Percentiles rank a stretch among this genome's conserved stretches.
These are phyloP conservation scores for Sceloporus undulatus DNA, from an alignment of 2,113 vertebrate species.

Conservation along the genomic window DNA sequence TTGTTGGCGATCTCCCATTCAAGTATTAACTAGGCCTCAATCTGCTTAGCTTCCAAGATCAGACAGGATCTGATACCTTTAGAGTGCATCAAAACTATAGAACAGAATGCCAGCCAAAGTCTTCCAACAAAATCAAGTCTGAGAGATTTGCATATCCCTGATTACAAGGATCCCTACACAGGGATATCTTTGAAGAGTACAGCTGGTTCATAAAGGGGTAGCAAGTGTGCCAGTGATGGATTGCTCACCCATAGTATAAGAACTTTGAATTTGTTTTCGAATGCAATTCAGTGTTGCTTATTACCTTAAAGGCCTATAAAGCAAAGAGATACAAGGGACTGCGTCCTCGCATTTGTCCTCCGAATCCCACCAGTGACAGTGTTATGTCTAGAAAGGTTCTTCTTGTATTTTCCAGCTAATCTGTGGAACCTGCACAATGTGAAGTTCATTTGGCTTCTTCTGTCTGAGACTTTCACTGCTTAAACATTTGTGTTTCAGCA, in stretches of 20 bases:
- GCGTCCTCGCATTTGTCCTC: not conserved
- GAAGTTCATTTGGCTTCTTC: not conserved
- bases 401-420: not conserved
- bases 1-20: too few species aligned
- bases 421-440: not conserved
- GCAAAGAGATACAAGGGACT: not conserved
- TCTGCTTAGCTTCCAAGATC: too few species aligned
- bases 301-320: not conserved
- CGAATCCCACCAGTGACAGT: too few species aligned
- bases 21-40: too few species aligned
- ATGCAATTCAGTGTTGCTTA: not conserved
- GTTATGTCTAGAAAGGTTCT: not conserved
- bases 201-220: not conserved
- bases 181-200: not conserved
- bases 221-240: not conserved
- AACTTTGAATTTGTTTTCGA: not conserved
- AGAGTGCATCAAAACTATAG: too few species aligned
- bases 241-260: not conserved
- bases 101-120: too few species aligned
- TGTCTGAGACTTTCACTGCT: not conserved
- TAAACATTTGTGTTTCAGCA: not conserved
- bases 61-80: too few species aligned
- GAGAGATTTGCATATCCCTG: too few species aligned
- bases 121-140: too few species aligned
- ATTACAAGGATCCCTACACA: not conserved